Evolutionary conservation across 2,113 vertebrate species (phyloP), one percentile per base, ranked within the genome.

Genomic region (Chloebia gouldiae): DNA sequence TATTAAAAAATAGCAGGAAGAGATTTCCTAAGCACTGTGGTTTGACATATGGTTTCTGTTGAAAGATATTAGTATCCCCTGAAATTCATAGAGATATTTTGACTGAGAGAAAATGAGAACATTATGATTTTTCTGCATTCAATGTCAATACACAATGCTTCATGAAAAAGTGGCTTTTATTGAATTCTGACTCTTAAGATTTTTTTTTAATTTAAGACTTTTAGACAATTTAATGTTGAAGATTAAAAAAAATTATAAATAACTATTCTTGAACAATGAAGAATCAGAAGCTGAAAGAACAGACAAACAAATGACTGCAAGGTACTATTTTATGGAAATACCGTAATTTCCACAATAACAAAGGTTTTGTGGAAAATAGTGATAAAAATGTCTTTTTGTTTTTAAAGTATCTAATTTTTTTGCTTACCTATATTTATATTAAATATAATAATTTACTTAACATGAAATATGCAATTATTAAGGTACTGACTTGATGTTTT

Each of bases 361-460:
- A 72, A 61, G 3, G 0, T 60, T 90, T 79, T 76, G 14, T 49
- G n/a, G 16, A 51, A 79, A 5, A 40, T 30, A 50, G 6, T 5
- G 13, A 6, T 3, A 71, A 87, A 82, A 79, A 33, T 0, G 3
- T 11, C 1, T 1, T 25, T 6, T 7, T 40, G 40, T 68, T n/a
- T 24, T 49, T 79, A 39, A 68, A 44, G 2, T 20, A 61, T 21
- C 25, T 63, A n/a, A 1, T 51, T 60, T 68, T 85, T n/a, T 75
- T 0, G 17, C 4, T n/a, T 79, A 53, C 1, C 1, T 72, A 6
- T 56, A 54, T 57, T 53, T 77, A 9, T 66, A 63, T 59, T 60
- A 47, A 50, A 53, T 39, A 33, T 12, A 51, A 10, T 42, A 27
- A 24, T 51, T 79, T 42, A 2, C 45, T 64, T 86, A 28, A 28